phyloP scores from a whole-genome alignment of 37 sponge, comb jelly and placozoan genomes.

The Cladorhizidae sp. region DNA sequence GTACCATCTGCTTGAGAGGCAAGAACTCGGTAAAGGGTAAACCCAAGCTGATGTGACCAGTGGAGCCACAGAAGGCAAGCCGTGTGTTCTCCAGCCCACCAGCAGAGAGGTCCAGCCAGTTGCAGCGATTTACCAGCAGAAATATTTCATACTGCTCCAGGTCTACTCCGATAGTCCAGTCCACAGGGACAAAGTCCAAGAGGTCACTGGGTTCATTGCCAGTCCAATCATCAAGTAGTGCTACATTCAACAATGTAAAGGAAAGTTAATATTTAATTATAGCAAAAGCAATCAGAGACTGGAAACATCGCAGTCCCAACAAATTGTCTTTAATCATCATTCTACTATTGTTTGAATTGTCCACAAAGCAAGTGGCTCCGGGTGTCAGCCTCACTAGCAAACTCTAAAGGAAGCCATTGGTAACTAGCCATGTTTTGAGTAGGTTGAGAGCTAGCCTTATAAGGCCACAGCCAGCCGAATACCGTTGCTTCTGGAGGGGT shows the following conservation, averaged over 20 bases:
- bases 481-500: too few species aligned
- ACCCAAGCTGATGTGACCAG: constrained; percentile 57
- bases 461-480: too few species aligned
- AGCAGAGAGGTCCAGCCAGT: constrained; percentile 71
- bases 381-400: too few species aligned
- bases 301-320: neutral
- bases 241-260: constrained; percentile 16
- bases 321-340: neutral
- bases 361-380: too few species aligned
- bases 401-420: too few species aligned
- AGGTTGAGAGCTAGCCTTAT: too few species aligned
- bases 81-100: constrained; percentile 56
- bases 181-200: constrained; percentile 65
- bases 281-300: neutral
- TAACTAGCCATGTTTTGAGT: too few species aligned
- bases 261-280: neutral
- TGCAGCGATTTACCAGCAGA: constrained; percentile 73
- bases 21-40: constrained; percentile 74
- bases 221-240: constrained; percentile 78
- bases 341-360: neutral
- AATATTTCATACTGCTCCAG: constrained; percentile 75
- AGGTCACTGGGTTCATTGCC: constrained; percentile 65
- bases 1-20: constrained; percentile 64
- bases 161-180: constrained; percentile 62
- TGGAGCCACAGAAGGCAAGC: constrained; percentile 78